These are phyloP conservation scores for Oscheius sp. DNA, from an alignment of 2,888 invertebrate genomes.

Conservation along the genomic window DNA sequence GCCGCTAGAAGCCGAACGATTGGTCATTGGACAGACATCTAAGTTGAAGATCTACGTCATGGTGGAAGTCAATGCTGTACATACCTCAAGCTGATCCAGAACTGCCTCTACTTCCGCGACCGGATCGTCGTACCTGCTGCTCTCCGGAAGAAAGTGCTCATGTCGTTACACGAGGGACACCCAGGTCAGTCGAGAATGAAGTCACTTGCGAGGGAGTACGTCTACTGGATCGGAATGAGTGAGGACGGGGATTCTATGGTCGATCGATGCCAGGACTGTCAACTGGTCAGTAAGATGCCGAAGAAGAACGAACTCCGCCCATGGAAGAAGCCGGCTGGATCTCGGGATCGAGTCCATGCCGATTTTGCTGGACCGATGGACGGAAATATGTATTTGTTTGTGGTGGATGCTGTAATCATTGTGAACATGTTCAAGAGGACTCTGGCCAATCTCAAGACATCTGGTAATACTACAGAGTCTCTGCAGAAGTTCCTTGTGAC, in stretches of 20 bases:
- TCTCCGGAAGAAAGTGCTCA: constrained; percentile 49
- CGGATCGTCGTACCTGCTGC: constrained; percentile 62
- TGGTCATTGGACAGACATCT: no score
- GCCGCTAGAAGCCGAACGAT: no score
- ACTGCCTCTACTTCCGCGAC: not conserved
- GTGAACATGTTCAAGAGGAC: no score
- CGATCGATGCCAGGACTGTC: constrained; percentile 54
- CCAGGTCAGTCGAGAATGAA: constrained; percentile 68
- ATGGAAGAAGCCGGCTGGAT: constrained; percentile 65
- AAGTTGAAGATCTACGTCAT: no score
- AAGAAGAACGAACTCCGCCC: constrained; percentile 58
- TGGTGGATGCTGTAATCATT: no score
- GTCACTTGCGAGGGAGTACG: constrained; percentile 59
- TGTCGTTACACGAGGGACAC: constrained; percentile 64
- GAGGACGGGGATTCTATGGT: constrained; percentile 48
- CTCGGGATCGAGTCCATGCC: constrained; percentile 40
- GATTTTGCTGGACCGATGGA: no score
- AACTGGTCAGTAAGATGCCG: constrained; percentile 40
- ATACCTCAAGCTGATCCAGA: not conserved
- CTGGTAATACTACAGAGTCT: no score
- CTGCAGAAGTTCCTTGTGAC: no score
- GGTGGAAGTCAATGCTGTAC: no score
- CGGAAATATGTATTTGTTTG: no score
- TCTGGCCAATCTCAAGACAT: no score
- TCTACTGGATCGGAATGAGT: constrained; percentile 68